Evolutionary conservation across 2,888 invertebrate genomes (phyloP).

Genomic region (Drosophila tripunctata): DNA sequence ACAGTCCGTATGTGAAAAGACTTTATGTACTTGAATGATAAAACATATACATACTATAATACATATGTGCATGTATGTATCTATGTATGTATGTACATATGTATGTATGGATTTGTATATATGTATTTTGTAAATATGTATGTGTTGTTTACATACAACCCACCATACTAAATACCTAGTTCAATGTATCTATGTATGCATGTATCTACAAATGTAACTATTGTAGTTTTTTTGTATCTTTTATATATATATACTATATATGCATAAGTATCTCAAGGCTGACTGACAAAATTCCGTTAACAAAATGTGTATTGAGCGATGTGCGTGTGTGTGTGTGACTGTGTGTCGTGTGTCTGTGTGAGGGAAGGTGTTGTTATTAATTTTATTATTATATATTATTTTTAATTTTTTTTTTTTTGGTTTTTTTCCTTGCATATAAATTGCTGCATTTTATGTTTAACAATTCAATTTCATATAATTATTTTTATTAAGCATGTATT

Average conservation of each 20-base stretch:
- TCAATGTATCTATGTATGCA: conserved; percentile 3
- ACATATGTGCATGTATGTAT: conserved; percentile 18
- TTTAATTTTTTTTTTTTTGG: not conserved
- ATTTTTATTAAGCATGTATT: conserved; percentile 53
- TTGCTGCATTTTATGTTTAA: conserved; percentile 36
- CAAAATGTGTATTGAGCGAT: conserved; percentile 42
- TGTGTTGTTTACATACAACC: too few relatives aligned
- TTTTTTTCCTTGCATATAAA: conserved; percentile 15
- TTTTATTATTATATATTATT: not conserved
- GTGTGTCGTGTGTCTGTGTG: conserved; percentile 3
- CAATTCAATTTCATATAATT: conserved; percentile 33
- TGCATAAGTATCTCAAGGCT: conserved; percentile 57
- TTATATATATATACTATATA: conserved; percentile 28
- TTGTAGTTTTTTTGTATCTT: conserved; percentile 31
- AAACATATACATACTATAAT: conserved; percentile 41
- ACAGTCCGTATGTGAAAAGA: conserved; percentile 85
- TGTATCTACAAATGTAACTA: too few relatives aligned
- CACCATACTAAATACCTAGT: conserved; percentile 13
- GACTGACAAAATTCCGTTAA: conserved; percentile 43
- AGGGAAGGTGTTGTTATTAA: not conserved
- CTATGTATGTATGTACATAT: conserved; percentile 1
- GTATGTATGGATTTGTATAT: conserved; percentile 10
- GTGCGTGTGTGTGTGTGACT: conserved; percentile 4
- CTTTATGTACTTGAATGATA: conserved; percentile 76
- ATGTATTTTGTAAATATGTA: conserved; percentile 23